A percentile compares a stretch with the other conserved stretches of the same genome.
These are phyloP conservation scores for Microctenopoma lineatum DNA, from an alignment of 2,797 vertebrate species.

Conservation along the genomic window DNA sequence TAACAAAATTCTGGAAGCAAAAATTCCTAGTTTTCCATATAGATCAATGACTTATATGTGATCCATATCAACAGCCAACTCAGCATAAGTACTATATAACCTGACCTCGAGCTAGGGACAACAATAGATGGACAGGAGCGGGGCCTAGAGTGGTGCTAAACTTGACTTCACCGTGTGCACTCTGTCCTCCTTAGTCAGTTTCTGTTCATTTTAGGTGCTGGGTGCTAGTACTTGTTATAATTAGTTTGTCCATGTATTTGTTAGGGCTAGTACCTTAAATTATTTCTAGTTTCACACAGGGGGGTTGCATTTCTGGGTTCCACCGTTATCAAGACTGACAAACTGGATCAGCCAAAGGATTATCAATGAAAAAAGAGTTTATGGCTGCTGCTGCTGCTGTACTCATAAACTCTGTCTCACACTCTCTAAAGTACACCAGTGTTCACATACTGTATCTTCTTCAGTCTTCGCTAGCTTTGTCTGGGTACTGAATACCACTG, in stretches of 20 bases:
- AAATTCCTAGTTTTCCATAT: constrained; percentile 16
- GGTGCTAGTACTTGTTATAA: neutral
- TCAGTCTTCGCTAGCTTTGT: constrained; percentile 22
- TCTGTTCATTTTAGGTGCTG: neutral
- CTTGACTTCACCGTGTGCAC: neutral
- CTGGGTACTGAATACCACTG: constrained; percentile 52
- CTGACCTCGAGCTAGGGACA: neutral
- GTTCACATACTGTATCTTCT: neutral
- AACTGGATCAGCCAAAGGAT: constrained; percentile 10
- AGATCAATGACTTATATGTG: constrained; percentile 9
- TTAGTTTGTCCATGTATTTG: neutral
- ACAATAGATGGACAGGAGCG: neutral
- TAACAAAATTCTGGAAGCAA: constrained; percentile 53
- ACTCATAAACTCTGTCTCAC: neutral
- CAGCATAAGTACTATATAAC: neutral
- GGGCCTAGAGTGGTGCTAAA: constrained; percentile 6
- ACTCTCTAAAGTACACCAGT: neutral
- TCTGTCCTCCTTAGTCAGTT: neutral
- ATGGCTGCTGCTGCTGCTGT: constrained; percentile 22
- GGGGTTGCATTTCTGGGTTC: neutral
- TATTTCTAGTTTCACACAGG: neutral
- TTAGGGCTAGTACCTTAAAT: neutral
- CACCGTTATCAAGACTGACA: constrained; percentile 3
- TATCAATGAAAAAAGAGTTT: constrained; percentile 57
- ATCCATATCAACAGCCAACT: neutral